Conservation (phyloP, 2,113 vertebrate species). For the Brachionichthys hirsutus region DNA sequence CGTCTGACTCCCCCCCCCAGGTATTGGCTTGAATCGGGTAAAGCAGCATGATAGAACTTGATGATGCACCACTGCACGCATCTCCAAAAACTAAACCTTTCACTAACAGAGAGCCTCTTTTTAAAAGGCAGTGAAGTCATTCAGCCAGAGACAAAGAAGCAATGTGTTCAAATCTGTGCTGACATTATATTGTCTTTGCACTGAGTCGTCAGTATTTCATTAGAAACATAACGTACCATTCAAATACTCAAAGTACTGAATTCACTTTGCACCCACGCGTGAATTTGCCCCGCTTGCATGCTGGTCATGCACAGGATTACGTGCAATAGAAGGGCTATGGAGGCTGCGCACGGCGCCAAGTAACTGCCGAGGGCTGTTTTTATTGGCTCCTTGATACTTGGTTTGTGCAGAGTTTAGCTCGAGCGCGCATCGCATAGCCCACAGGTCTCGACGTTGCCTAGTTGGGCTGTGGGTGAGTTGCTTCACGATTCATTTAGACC, state of each 20-base stretch:
- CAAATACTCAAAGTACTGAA: no score
- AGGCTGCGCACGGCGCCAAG: constrained; percentile 39
- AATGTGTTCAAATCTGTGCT: not conserved
- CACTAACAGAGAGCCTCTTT: not conserved
- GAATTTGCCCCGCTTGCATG: constrained; percentile 21
- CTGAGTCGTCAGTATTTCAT: constrained; percentile 19
- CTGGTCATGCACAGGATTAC: constrained; percentile 22
- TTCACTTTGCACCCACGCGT: not conserved
- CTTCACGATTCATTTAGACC: no score
- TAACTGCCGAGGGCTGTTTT: constrained; percentile 52
- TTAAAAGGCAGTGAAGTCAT: not conserved
- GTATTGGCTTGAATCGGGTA: constrained; percentile 19
- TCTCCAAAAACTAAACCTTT: not conserved
- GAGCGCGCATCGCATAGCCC: constrained; percentile 43
- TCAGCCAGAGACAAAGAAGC: not conserved
- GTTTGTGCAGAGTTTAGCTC: constrained; percentile 46
- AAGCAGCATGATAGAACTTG: constrained; percentile 31
- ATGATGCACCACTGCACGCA: not conserved
- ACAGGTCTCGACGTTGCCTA: constrained; percentile 51
- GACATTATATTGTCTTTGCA: constrained; percentile 1
- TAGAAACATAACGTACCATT: constrained; percentile 25
- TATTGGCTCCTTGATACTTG: constrained; percentile 61
- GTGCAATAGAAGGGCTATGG: constrained; percentile 37
- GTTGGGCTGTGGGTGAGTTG: no score
- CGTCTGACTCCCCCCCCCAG: constrained; percentile 19